phyloP scores from a whole-genome alignment of 2,113 vertebrate genomes.

The Proteles cristata region DNA sequence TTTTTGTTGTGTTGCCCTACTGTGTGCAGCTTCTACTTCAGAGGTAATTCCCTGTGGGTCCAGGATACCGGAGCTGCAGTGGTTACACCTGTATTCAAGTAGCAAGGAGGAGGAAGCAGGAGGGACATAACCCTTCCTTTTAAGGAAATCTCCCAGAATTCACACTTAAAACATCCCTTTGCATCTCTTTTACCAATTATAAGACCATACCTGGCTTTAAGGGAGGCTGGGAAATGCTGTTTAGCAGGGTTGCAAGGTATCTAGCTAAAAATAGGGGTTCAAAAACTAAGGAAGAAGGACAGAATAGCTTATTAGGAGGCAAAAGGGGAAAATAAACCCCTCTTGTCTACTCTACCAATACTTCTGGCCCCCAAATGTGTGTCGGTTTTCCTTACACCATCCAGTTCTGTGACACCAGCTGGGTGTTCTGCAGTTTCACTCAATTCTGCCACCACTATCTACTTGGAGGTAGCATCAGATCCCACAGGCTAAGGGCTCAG shows the following conservation, averaged over 20 bases:
- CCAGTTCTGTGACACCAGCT: not conserved
- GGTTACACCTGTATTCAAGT: not conserved
- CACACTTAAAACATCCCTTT: not conserved
- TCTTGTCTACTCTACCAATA: not conserved
- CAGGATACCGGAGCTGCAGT: not conserved
- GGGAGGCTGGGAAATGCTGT: not conserved
- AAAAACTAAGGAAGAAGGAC: not conserved
- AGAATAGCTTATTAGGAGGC: not conserved
- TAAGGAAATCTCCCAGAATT: not conserved
- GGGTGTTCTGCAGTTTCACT: not conserved
- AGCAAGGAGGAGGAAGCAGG: not conserved
- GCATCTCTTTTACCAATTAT: not conserved
- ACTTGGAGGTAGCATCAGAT: not conserved
- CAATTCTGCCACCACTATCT: not conserved
- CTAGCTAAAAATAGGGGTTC: not conserved
- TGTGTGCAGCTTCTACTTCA: not conserved
- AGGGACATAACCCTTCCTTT: not conserved
- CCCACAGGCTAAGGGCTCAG: not conserved
- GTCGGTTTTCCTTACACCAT: too few species aligned
- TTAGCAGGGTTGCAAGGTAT: not conserved
- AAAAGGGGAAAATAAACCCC: not conserved
- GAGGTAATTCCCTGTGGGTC: not conserved
- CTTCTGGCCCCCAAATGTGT: not conserved
- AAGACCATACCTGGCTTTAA: not conserved
- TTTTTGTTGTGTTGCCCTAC: not conserved